A percentile compares a stretch with the other conserved stretches of the same genome.
Evolutionary conservation across 2,888 invertebrate species (phyloP).

Genomic region (Hoplodrina blanda): DNA sequence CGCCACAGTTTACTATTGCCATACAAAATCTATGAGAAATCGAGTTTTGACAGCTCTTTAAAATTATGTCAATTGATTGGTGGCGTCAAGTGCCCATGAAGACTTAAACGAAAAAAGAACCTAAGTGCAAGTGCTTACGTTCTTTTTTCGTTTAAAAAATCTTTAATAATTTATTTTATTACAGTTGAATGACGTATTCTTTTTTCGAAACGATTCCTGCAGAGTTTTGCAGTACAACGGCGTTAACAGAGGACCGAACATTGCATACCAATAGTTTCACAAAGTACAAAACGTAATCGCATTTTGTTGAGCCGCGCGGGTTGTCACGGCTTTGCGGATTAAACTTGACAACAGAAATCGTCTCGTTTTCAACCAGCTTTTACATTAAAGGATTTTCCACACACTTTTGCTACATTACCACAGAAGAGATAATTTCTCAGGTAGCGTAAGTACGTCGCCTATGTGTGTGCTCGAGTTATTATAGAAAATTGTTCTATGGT

Average conservation of each 20-base stretch:
- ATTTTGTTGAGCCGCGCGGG: conserved; percentile 26
- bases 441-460: too few species aligned
- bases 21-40: too few species aligned
- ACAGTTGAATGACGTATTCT: not conserved
- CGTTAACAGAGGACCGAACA: not conserved
- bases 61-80: too few species aligned
- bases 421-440: not conserved
- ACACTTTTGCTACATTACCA: too few species aligned
- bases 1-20: not conserved
- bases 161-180: too few species aligned
- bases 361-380: conserved; percentile 37
- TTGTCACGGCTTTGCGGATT: conserved; percentile 24
- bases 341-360: conserved; percentile 39
- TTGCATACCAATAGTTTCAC: conserved; percentile 16
- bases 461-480: too few species aligned
- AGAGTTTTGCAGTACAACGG: not conserved
- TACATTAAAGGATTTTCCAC: too few species aligned
- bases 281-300: conserved; percentile 31
- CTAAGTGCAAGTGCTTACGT: not conserved
- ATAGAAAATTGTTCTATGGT: too few species aligned
- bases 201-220: not conserved
- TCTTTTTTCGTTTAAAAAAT: too few species aligned
- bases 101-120: not conserved
- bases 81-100: not conserved
- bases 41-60: too few species aligned